Evolutionary conservation across 1,140 invertebrate genomes (phyloP).

Genomic region (Calliopsis andreniformis): DNA sequence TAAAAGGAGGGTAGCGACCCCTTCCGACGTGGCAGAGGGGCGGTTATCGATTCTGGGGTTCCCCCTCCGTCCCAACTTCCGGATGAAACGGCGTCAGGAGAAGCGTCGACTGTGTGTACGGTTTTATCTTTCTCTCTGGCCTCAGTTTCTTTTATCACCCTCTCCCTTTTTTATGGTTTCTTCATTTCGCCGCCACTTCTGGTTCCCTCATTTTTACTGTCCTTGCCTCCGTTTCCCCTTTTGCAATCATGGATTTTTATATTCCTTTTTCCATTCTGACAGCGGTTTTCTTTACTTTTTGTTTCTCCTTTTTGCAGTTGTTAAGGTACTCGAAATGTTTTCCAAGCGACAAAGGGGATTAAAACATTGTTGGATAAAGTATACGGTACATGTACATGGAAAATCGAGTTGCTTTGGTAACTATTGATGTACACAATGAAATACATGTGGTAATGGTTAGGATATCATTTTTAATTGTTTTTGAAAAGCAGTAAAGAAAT

Average conservation of each 20-base stretch:
- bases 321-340: too few species aligned
- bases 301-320: too few species aligned
- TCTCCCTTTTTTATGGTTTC: constrained; percentile 22
- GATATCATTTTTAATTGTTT: too few species aligned
- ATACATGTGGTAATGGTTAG: too few species aligned
- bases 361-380: too few species aligned
- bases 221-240: too few species aligned
- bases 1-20: constrained; percentile 66
- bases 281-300: too few species aligned
- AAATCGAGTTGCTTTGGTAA: too few species aligned
- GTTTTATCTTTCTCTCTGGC: constrained; percentile 28
- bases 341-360: too few species aligned
- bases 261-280: neutral
- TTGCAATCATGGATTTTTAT: neutral
- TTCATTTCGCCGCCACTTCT: constrained; percentile 9
- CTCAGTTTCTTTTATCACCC: constrained; percentile 25
- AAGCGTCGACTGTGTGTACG: constrained; percentile 29
- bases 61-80: constrained; percentile 67
- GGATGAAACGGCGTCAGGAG: constrained; percentile 73
- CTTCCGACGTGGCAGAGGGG: constrained; percentile 69
- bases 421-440: too few species aligned
- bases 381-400: too few species aligned
- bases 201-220: constrained; percentile 1
- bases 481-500: too few species aligned
- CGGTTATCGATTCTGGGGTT: constrained; percentile 75